Conservation (phyloP, 2,113 vertebrate genomes). For the Myiopsitta monachus region DNA sequence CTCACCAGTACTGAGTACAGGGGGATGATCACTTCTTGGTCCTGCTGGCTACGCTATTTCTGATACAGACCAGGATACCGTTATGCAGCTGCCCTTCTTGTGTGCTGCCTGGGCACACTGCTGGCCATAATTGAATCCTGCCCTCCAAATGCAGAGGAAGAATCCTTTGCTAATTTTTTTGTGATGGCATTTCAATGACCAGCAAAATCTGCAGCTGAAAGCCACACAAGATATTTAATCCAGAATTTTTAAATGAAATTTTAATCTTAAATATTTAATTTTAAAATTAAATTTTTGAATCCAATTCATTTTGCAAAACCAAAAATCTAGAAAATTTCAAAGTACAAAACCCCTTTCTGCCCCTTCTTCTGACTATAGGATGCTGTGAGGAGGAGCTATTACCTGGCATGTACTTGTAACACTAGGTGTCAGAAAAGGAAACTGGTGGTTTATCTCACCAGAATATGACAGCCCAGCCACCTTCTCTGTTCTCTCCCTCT, state of each 20-base stretch:
- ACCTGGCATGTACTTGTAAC: background rate
- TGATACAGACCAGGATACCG: background rate
- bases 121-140: background rate
- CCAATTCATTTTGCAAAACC: background rate
- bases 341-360: fast-evolving
- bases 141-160: background rate
- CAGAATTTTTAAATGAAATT: background rate
- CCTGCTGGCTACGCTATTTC: background rate
- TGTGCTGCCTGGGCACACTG: background rate
- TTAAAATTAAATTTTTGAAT: background rate
- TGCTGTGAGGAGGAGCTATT: background rate
- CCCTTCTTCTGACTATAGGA: background rate
- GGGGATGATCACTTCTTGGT: background rate
- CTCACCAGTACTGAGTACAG: background rate
- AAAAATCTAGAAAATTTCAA: background rate
- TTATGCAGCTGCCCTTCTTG: background rate
- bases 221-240: background rate
- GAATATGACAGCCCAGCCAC: background rate
- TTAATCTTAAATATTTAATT: no score
- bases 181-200: background rate
- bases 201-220: background rate
- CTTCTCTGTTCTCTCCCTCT: background rate
- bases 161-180: background rate
- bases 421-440: background rate
- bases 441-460: background rate